A percentile compares a stretch with the other conserved stretches of the same genome.
These are phyloP conservation scores for Anolis sagrei DNA, from an alignment of 2,113 vertebrate genomes.

Conservation along the genomic window DNA sequence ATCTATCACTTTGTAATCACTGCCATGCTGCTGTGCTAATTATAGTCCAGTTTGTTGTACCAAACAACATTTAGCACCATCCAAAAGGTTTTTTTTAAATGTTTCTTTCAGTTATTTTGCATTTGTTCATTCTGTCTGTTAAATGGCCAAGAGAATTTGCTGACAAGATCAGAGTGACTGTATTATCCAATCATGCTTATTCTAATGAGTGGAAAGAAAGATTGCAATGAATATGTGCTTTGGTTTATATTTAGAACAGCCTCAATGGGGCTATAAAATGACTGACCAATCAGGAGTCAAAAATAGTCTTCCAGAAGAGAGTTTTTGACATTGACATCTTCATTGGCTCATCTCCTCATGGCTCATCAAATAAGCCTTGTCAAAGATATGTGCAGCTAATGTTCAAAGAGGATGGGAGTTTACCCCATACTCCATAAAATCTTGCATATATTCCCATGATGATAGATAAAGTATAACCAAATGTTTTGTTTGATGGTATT, in stretches of 20 bases:
- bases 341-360: neutral
- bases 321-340: conserved; percentile 23
- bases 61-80: neutral
- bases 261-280: conserved; percentile 18
- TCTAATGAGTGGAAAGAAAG: conserved; percentile 6
- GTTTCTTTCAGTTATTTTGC: neutral
- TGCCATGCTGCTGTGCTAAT: neutral
- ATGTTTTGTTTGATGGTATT: neutral
- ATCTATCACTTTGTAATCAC: neutral
- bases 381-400: neutral
- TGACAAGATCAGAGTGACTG: conserved; percentile 8
- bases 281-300: neutral
- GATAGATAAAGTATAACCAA: neutral
- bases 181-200: conserved; percentile 18
- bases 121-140: conserved; percentile 10
- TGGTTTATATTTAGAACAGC: conserved; percentile 14
- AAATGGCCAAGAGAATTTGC: conserved; percentile 19
- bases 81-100: neutral
- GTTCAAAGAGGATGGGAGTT: neutral
- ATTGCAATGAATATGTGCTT: conserved; percentile 10
- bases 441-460: neutral
- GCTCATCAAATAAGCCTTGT: conserved; percentile 4
- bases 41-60: neutral
- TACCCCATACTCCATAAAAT: neutral
- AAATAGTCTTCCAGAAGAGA: neutral